Evolutionary conservation across 2,888 invertebrate genomes (phyloP), one percentile per base, ranked within the genome.

Genomic region (Galeopsomyia nigrocyanea): DNA sequence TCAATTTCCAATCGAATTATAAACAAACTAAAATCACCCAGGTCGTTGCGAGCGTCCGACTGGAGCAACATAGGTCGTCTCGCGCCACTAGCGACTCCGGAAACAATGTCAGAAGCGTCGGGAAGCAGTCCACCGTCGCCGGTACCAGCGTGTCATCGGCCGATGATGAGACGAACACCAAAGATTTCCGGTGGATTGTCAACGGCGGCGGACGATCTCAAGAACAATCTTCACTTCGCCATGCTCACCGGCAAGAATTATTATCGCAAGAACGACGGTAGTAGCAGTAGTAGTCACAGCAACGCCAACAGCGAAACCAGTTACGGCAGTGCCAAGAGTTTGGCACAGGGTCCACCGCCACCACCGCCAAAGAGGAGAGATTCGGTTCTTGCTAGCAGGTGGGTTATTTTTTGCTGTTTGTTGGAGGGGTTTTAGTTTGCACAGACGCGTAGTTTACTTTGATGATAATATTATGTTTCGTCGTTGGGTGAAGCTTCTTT

Each of bases 51-150:
- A 21, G 53, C 68, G 75, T 83, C 76, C 1, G 66, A 66, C 22
- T 81, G 86, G 86, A 80, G 85, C 75, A 78, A 82, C 71, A 63
- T 80, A 57, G 77, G 82, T 74, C 79, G 92, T 0, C 86, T 91
- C 74, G 95, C 95, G 0, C 95, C 95, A 0, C 83, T 95, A 22
- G 95, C 95, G 13, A 94, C 94, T 65, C 94, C 95, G 0, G 95
- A 95, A 84, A 94, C 93, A 0, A 86, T 95, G 16, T 94, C 94
- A 0, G 94, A 94, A 83, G 90, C 93, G n/a, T 94, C 94, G 2
- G 65, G 50, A 49, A 73, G 93, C 68, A 91, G 92, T 78, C 93
- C 94, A 26, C 88, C 92, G 75, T 89, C 91, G 22, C 91, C 91
- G 77, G 87, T 90, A 66, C 88, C 89, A 16, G 89, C 90, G 0